phyloP scores from a whole-genome alignment of 1,140 invertebrate genomes.

The Leptopilina clavipes region DNA sequence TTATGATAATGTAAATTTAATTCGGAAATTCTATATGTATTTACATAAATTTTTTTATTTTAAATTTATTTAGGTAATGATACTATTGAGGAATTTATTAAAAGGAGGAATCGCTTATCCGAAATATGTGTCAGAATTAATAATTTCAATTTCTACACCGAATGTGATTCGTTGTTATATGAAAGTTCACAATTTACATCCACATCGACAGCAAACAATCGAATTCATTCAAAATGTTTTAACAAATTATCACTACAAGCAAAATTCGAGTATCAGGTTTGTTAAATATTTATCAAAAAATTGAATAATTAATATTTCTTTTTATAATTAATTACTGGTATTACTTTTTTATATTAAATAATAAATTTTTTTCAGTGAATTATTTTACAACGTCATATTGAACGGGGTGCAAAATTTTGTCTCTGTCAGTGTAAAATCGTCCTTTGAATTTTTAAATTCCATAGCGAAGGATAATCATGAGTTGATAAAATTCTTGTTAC shows the following conservation, averaged over 20 bases:
- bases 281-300: slow-evolving; percentile 11
- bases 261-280: slow-evolving; percentile 58
- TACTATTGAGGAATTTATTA: slow-evolving; percentile 63
- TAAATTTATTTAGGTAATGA: slow-evolving; percentile 66
- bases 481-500: slow-evolving; percentile 52
- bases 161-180: slow-evolving; percentile 64
- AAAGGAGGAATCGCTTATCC: slow-evolving; percentile 55
- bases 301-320: slow-evolving; percentile 2
- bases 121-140: slow-evolving; percentile 57
- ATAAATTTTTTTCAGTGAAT: slow-evolving; percentile 57
- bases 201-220: slow-evolving; percentile 64
- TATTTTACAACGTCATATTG: slow-evolving; percentile 54
- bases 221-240: slow-evolving; percentile 62
- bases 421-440: slow-evolving; percentile 50
- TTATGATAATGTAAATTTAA: slow-evolving; percentile 1
- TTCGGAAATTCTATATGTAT: neutral
- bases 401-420: slow-evolving; percentile 54
- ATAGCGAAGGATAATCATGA: slow-evolving; percentile 49
- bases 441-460: slow-evolving; percentile 62
- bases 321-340: slow-evolving; percentile 27
- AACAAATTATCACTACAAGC: slow-evolving; percentile 60
- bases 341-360: slow-evolving; percentile 32
- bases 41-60: neutral
- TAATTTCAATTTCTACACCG: slow-evolving; percentile 60
- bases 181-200: slow-evolving; percentile 67